Percentiles rank a stretch among this genome's conserved stretches.
Evolutionary conservation across 2,113 vertebrate genomes (phyloP).

Genomic region (Polyodon spathula): DNA sequence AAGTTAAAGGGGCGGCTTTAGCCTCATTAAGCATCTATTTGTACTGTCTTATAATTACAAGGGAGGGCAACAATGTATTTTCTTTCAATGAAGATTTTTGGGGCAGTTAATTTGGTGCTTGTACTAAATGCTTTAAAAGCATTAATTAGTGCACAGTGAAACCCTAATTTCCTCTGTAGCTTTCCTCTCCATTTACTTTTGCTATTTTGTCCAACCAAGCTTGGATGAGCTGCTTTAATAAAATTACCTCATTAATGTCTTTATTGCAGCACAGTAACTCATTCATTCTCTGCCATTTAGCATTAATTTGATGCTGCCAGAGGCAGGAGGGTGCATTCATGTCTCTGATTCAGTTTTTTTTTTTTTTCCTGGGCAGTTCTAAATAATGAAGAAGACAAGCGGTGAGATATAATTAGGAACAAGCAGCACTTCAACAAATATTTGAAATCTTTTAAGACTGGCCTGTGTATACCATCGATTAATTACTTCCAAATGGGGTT

Average conservation of each 20-base stretch:
- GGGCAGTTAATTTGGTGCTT: slow-evolving; percentile 93
- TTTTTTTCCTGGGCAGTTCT: slow-evolving; percentile 73
- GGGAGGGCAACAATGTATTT: slow-evolving; percentile 84
- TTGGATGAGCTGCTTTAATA: slow-evolving; percentile 78
- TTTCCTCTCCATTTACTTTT: slow-evolving; percentile 70
- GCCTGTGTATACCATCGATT: slow-evolving; percentile 68
- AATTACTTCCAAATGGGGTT: slow-evolving; percentile 76
- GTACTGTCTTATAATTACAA: slow-evolving; percentile 85
- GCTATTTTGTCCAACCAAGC: slow-evolving; percentile 70
- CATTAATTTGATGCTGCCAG: slow-evolving; percentile 80
- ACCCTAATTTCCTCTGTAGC: slow-evolving; percentile 82
- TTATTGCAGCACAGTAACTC: slow-evolving; percentile 77
- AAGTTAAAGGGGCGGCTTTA: slow-evolving; percentile 81
- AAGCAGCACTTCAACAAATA: slow-evolving; percentile 89
- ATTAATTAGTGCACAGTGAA: slow-evolving; percentile 95
- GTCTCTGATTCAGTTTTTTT: slow-evolving; percentile 62
- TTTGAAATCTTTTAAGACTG: slow-evolving; percentile 75
- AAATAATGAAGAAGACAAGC: slow-evolving; percentile 91
- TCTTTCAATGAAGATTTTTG: slow-evolving; percentile 75
- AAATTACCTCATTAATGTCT: slow-evolving; percentile 95
- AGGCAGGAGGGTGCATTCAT: slow-evolving; percentile 67
- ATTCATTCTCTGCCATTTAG: slow-evolving; percentile 80
- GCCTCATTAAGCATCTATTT: slow-evolving; percentile 79
- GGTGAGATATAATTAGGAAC: slow-evolving; percentile 96
- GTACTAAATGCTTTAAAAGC: slow-evolving; percentile 78